Conservation (phyloP, 2,888 invertebrate species). For the Apantesis nais region DNA sequence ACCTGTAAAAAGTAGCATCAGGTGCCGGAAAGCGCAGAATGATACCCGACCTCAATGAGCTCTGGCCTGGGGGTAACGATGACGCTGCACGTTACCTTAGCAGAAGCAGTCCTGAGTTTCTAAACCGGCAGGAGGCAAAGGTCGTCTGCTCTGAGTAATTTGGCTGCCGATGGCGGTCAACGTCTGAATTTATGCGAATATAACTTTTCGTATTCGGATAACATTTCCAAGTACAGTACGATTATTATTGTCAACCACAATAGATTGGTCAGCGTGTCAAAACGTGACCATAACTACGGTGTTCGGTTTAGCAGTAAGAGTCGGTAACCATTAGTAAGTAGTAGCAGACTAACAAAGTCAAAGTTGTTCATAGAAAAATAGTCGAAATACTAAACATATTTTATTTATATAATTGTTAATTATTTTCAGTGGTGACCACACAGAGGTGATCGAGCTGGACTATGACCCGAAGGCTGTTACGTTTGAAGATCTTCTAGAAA, state of each 20-base stretch:
- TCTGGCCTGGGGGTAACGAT: background rate
- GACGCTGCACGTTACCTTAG: background rate
- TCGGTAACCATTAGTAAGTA: no score
- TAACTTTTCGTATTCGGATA: no score
- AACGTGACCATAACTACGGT: no score
- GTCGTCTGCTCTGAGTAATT: no score
- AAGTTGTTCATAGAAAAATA: background rate
- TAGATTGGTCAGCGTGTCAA: no score
- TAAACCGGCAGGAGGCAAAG: background rate
- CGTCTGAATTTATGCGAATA: no score
- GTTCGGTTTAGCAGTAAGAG: no score
- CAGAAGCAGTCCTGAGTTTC: background rate
- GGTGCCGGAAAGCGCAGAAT: background rate
- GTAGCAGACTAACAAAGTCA: background rate
- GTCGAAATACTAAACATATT: background rate
- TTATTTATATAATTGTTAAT: background rate
- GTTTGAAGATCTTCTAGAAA: slow-evolving; percentile 90
- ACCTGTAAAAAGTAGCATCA: background rate
- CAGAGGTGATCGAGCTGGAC: slow-evolving; percentile 96
- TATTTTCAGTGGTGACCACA: slow-evolving; percentile 93
- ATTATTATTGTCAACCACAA: no score
- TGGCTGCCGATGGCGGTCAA: no score
- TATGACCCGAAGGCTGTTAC: slow-evolving; percentile 92
- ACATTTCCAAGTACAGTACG: no score
- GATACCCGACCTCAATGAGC: background rate